Evolutionary conservation across 2,797 vertebrate species (phyloP), one percentile per base, ranked within the genome.

Genomic region (Anguilla marmorata): DNA sequence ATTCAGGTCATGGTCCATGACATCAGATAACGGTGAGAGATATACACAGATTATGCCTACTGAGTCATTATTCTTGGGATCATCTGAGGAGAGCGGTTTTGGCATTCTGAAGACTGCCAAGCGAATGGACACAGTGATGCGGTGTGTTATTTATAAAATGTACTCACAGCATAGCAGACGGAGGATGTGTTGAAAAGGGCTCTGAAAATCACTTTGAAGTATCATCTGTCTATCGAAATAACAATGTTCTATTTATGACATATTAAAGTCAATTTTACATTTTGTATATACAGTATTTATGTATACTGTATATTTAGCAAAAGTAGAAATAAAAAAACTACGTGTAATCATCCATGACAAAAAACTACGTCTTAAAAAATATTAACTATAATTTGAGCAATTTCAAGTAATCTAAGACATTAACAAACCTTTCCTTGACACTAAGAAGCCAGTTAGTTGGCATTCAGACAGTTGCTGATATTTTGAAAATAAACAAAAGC

Each of bases 71-170:
- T 52, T 82, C 84, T 45, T 30, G 88, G 86, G 85, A 88, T 88
- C 89, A 89, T 89, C 87, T 66, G 60, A 50, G 89, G 87, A 56
- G 86, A 60, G 30, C 50, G 76, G 85, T 87, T 91, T 72, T 87
- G 63, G 87, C 27, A 30, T n/a, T 69, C 27, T 69, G 27, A 69
- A n/a, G n/a, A 69, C 66, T 69, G 5, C 66, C 7, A 69, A 69
- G 27, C 27, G 2, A 69, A 69, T 69, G 24, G 66, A 27, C 66
- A 69, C 27, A 30, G 8, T 30, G 19, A 60, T 60, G 58, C 12
- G 58, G 6, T 6, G n/a, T 0, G 27, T 69, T 69, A 69, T 69
- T 27, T 27, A 69, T 69, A 69, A 69, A n/a, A 69, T 69, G 66
- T 69, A 27, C 66, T 69, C 27, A 27, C 66, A 69, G 66, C 66